A percentile compares a stretch with the other conserved stretches of the same genome.
These are phyloP conservation scores for Myzus persicae DNA, from an alignment of 1,140 invertebrate species.

Conservation along the genomic window DNA sequence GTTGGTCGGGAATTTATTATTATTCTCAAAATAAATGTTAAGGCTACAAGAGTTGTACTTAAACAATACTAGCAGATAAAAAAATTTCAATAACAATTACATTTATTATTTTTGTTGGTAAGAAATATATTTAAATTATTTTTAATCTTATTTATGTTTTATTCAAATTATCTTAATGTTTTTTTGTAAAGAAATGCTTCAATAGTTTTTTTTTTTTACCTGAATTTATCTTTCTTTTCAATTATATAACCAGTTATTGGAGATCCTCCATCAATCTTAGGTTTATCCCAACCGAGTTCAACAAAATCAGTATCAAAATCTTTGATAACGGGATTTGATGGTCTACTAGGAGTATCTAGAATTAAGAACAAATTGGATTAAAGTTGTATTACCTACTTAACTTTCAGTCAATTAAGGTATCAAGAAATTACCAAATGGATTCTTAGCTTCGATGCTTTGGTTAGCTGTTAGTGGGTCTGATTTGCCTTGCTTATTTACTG, in stretches of 20 bases:
- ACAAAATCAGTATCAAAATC: constrained; percentile 95
- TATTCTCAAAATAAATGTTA: background rate
- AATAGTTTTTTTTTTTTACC: constrained; percentile 61
- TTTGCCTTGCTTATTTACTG: constrained; percentile 94
- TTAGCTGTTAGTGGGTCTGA: constrained; percentile 90
- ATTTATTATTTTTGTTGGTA: background rate
- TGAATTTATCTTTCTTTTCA: constrained; percentile 93
- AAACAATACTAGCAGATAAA: background rate
- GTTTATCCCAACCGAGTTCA: constrained; percentile 92
- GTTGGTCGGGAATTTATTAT: background rate
- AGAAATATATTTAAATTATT: background rate
- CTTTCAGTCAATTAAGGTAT: background rate
- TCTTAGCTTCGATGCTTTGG: constrained; percentile 95
- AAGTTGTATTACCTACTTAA: background rate
- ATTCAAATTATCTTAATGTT: background rate
- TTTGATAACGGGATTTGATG: constrained; percentile 85
- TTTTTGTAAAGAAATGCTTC: background rate
- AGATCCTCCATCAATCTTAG: constrained; percentile 84
- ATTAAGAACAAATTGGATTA: background rate
- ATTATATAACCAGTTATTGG: constrained; percentile 93
- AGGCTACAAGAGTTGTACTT: background rate
- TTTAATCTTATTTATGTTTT: background rate
- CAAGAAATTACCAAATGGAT: constrained; percentile 85
- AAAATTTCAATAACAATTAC: background rate
- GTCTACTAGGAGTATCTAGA: constrained; percentile 79